Evolutionary conservation across 2,888 invertebrate genomes (phyloP).

Genomic region (Serrognathus titanus): DNA sequence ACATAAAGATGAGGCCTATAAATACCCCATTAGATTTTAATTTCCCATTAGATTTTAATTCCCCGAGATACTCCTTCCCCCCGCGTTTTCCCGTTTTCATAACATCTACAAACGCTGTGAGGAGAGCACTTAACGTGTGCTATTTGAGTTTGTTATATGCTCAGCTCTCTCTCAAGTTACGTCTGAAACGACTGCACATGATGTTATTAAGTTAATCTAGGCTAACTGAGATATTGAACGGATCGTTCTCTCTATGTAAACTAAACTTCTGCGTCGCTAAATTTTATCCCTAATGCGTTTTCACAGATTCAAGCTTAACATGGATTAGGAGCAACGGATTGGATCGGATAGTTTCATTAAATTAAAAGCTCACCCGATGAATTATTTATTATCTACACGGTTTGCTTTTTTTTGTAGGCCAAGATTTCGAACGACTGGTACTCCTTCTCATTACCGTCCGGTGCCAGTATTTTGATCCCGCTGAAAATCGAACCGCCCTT

Average conservation of each 20-base stretch:
- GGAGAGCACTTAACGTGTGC: constrained; percentile 9
- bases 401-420: no score
- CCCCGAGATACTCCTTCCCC: background rate
- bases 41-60: constrained; percentile 1
- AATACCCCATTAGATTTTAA: background rate
- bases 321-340: no score
- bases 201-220: constrained; percentile 11
- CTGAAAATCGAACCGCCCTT: no score
- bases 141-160: constrained; percentile 1
- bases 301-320: constrained; percentile 8
- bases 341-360: no score
- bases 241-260: constrained; percentile 7
- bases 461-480: no score
- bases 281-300: constrained; percentile 12
- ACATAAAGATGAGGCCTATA: background rate
- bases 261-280: constrained; percentile 9
- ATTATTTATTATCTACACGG: no score
- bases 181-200: constrained; percentile 5
- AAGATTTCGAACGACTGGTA: no score
- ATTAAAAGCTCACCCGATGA: no score
- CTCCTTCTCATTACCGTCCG: no score
- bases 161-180: constrained; percentile 1
- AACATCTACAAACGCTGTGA: constrained; percentile 5
- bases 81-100: constrained; percentile 2
- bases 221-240: constrained; percentile 9